phyloP scores from a whole-genome alignment of 1,140 invertebrate genomes.

The Philaenus spumarius region DNA sequence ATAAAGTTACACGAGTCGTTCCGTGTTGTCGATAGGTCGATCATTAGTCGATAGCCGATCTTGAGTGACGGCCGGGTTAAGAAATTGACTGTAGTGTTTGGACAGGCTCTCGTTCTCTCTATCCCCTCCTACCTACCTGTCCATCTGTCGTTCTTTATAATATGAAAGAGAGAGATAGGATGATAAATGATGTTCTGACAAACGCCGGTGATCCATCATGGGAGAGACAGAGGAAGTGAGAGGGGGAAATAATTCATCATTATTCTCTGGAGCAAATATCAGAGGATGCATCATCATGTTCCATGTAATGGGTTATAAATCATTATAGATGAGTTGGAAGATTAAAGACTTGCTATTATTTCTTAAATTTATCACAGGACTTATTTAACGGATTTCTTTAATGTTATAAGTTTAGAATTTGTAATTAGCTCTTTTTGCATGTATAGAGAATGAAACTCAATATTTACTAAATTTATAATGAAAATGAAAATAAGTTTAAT shows the following conservation, averaged over 20 bases:
- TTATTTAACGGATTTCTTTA: too few relatives aligned
- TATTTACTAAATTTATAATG: too few relatives aligned
- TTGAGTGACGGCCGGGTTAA: background rate
- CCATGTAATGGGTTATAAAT: too few relatives aligned
- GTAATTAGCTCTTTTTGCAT: too few relatives aligned
- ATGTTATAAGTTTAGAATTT: too few relatives aligned
- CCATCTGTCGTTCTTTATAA: slow-evolving; percentile 19
- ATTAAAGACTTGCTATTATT: too few relatives aligned
- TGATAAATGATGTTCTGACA: slow-evolving; percentile 22
- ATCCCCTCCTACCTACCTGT: slow-evolving; percentile 12
- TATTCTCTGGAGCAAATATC: slow-evolving; percentile 2
- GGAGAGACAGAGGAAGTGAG: background rate
- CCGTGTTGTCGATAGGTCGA: too few relatives aligned
- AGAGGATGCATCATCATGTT: slow-evolving; percentile 7
- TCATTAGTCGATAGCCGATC: background rate
- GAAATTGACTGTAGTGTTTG: slow-evolving; percentile 6
- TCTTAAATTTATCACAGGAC: too few relatives aligned
- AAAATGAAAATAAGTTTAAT: too few relatives aligned
- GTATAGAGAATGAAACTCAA: too few relatives aligned
- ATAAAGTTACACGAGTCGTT: too few relatives aligned
- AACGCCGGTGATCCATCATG: slow-evolving; percentile 15
- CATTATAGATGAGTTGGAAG: too few relatives aligned
- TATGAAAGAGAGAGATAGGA: slow-evolving; percentile 20
- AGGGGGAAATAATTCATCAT: slow-evolving; percentile 19
- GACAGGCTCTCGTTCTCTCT: slow-evolving; percentile 5